Base-by-base conservation (phyloP, 2,797 vertebrate genomes). In the Danio jaintianensis region DNA sequence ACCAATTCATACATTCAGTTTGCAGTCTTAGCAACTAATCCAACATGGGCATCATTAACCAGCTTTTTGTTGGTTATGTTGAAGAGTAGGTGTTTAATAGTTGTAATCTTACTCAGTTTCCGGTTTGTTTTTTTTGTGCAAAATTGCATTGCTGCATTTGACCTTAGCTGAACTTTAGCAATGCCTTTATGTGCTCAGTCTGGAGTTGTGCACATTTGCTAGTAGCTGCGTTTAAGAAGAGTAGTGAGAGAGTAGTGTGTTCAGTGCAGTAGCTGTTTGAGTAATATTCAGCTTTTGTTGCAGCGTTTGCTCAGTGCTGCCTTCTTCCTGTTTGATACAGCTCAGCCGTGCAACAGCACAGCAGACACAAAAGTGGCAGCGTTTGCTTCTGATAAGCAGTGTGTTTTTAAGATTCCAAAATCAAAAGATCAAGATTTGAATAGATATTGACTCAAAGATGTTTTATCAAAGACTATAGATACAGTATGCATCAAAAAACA, bases 131-230 rank as follows among this genome's bases (percentile, higher is more conserved):
- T n/a, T n/a, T n/a, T n/a, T 40, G 81, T 58, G 69, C 40, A 56
- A 64, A 68, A 45, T 55, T 68, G 38, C 56, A 63, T 36, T 53
- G 63, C 22, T 74, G 79, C 61, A 64, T 78, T 78, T 64, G 86
- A 90, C 86, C 86, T 89, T 75, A 88, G 45, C 80, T 85, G 78
- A 90, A 88, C 86, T 87, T 53, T 76, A 90, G 68, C 85, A 82
- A 73, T 36, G 40, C 53, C 63, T 52, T 53, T 22, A 18, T 50
- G 36, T 3, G 67, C 80, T 68, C 55, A 82, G n/a, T 84, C 86
- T 68, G 16, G 8, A 76, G 16, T 43, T 18, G 3, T 11, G 18
- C 16, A 88, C 85, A 71, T 87, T 86, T 55, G 10, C 29, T 75
- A 22, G n/a, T 9, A 72, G 40, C 9, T 0, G 38, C 4, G 38